Evolutionary conservation across 2,797 vertebrate species (phyloP).

Genomic region (Cirrhinus molitorella): DNA sequence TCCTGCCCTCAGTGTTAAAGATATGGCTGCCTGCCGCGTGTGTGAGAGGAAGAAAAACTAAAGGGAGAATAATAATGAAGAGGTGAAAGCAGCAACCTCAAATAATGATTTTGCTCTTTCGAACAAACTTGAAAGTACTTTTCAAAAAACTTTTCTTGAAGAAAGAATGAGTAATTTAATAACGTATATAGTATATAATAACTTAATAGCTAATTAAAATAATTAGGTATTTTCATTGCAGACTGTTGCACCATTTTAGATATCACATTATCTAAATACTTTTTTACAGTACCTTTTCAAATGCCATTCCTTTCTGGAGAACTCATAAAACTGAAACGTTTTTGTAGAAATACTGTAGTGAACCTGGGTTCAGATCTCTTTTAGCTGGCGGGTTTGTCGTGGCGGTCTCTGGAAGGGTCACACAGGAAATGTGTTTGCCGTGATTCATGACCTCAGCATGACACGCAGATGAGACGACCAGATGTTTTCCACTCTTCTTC

Average conservation of each 20-base stretch:
- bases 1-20: slow-evolving; percentile 24
- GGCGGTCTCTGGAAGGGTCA: slow-evolving; percentile 52
- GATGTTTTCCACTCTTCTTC: slow-evolving; percentile 68
- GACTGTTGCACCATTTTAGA: not conserved
- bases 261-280: not conserved
- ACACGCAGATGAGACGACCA: slow-evolving; percentile 72
- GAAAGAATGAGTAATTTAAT: not conserved
- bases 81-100: not conserved
- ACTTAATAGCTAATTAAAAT: too few species aligned
- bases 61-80: slow-evolving; percentile 28
- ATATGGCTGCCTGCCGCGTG: not conserved
- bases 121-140: not conserved
- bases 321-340: not conserved
- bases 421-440: slow-evolving; percentile 74
- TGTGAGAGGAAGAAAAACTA: slow-evolving; percentile 4
- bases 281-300: not conserved
- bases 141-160: not conserved
- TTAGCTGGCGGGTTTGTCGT: slow-evolving; percentile 37
- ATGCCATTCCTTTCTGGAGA: slow-evolving; percentile 5
- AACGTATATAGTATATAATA: too few species aligned
- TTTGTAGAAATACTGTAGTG: not conserved
- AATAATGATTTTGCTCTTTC: not conserved
- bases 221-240: not conserved
- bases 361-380: not conserved
- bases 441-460: slow-evolving; percentile 76